Conservation (phyloP, 2,888 invertebrate species). For the Nomada hirtipes region DNA sequence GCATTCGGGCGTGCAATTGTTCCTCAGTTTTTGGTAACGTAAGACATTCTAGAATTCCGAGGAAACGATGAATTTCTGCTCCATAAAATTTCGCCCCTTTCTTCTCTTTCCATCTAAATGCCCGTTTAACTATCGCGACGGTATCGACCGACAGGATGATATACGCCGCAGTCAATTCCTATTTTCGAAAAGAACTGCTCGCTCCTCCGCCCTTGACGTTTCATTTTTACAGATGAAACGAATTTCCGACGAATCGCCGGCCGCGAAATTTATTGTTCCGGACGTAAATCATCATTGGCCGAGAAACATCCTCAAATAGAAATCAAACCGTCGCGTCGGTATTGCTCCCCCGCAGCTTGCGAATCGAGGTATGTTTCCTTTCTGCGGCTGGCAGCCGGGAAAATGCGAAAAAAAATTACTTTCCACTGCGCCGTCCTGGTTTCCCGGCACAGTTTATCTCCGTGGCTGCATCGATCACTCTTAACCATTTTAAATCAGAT, state of each 20-base stretch:
- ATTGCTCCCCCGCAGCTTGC: neutral
- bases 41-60: neutral
- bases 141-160: neutral
- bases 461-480: conserved; percentile 12
- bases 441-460: neutral
- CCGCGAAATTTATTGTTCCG: conserved; percentile 40
- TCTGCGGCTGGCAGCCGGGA: conserved; percentile 16
- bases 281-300: conserved; percentile 49
- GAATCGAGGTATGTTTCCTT: neutral
- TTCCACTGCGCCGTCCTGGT: neutral
- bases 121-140: neutral
- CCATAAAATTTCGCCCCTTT: neutral
- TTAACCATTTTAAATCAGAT: conserved; percentile 17
- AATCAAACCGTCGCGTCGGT: neutral
- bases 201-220: neutral
- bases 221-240: conserved; percentile 7
- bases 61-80: conserved; percentile 26
- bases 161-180: conserved; percentile 11
- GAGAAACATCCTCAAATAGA: neutral
- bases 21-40: neutral
- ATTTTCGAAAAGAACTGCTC: neutral
- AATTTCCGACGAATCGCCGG: conserved; percentile 12
- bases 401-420: conserved; percentile 11
- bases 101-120: too few relatives aligned
- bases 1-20: neutral